These are phyloP conservation scores for Drosophila peninsularis DNA, from an alignment of 2,888 invertebrate species.

Conservation along the genomic window DNA sequence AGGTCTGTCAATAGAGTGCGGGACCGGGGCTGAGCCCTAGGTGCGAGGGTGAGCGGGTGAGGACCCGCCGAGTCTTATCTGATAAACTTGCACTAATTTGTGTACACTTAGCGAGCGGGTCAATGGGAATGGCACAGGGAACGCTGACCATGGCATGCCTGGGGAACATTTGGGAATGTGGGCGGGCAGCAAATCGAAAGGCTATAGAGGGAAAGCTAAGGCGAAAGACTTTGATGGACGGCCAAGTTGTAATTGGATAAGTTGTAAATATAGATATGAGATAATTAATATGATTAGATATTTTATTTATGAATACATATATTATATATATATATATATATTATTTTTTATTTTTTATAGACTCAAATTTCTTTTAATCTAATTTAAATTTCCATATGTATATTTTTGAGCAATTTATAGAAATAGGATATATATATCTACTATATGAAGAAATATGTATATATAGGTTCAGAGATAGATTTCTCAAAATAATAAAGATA, in stretches of 20 bases:
- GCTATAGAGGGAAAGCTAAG: neutral
- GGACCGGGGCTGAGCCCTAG: slow-evolving; percentile 19
- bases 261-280: neutral
- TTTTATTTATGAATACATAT: too few relatives aligned
- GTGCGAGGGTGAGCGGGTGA: neutral
- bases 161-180: neutral
- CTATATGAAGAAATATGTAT: too few relatives aligned
- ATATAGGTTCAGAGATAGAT: too few relatives aligned
- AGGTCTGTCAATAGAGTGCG: slow-evolving; percentile 68
- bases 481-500: too few relatives aligned
- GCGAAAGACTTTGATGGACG: neutral
- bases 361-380: too few relatives aligned
- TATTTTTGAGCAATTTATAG: too few relatives aligned
- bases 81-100: slow-evolving; percentile 78
- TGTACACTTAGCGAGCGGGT: slow-evolving; percentile 65
- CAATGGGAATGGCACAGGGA: slow-evolving; percentile 20
- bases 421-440: too few relatives aligned
- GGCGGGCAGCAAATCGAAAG: neutral
- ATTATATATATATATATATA: too few relatives aligned
- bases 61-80: slow-evolving; percentile 65
- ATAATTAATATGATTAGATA: neutral
- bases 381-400: too few relatives aligned
- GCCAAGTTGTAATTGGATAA: neutral
- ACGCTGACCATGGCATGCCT: neutral
- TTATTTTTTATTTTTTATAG: too few relatives aligned